These are phyloP conservation scores for Cryptotis parvus DNA, from an alignment of 2,113 vertebrate species.

Conservation along the genomic window DNA sequence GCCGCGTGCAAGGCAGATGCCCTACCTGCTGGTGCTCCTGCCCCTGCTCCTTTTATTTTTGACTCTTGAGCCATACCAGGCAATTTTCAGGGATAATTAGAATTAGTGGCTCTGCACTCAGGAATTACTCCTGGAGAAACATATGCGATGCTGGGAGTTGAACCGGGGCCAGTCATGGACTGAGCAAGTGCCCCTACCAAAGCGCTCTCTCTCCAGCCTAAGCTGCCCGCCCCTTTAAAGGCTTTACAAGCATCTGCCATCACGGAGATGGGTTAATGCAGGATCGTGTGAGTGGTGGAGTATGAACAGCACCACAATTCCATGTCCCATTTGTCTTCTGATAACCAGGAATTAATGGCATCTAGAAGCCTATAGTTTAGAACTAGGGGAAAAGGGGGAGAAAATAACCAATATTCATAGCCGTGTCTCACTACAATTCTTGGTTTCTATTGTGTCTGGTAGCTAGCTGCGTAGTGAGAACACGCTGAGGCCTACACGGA, in stretches of 20 bases:
- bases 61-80: too few species aligned
- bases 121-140: too few species aligned
- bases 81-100: too few species aligned
- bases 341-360: background rate
- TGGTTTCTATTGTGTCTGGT: background rate
- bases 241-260: background rate
- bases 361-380: background rate
- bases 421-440: background rate
- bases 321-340: background rate
- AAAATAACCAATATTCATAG: background rate
- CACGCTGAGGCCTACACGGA: background rate
- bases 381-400: background rate
- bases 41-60: too few species aligned
- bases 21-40: too few species aligned
- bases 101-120: too few species aligned
- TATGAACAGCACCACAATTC: background rate
- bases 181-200: too few species aligned
- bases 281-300: background rate
- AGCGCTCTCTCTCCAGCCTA: too few species aligned
- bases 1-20: too few species aligned
- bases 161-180: too few species aligned
- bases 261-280: background rate
- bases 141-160: too few species aligned
- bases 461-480: constrained; percentile 12
- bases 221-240: background rate